Evolutionary conservation across 92 coral and sea anemone species (phyloP).

Genomic region (Scolanthus callimorphus): DNA sequence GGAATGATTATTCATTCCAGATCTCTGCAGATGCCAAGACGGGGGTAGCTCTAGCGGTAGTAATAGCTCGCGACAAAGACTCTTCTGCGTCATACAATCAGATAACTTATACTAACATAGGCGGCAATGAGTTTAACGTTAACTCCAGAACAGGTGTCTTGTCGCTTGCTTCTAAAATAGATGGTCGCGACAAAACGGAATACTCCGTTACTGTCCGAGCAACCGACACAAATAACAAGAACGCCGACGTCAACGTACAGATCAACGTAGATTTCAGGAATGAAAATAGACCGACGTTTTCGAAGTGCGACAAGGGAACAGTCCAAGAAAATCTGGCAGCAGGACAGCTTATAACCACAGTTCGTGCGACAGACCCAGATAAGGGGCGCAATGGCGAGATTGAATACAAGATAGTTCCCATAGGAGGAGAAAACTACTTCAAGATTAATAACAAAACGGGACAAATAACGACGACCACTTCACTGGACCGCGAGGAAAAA

Average conservation of each 20-base stretch:
- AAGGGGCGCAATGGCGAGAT: constrained; percentile 78
- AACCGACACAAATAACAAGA: constrained; percentile 21
- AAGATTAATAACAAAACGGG: constrained; percentile 81
- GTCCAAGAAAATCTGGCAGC: constrained; percentile 67
- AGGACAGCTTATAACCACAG: constrained; percentile 47
- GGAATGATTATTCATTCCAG: constrained; percentile 67
- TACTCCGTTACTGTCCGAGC: constrained; percentile 62
- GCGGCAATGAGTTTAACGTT: constrained; percentile 23
- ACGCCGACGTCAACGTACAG: constrained; percentile 50
- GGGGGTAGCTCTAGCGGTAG: constrained; percentile 62
- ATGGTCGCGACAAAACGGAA: constrained; percentile 35
- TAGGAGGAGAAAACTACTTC: constrained; percentile 59
- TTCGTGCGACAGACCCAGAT: constrained; percentile 69
- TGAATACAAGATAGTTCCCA: constrained; percentile 55
- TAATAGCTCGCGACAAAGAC: constrained; percentile 81
- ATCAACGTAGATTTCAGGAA: constrained; percentile 79
- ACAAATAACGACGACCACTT: constrained; percentile 52
- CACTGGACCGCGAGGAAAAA: constrained; percentile 68
- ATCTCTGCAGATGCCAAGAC: constrained; percentile 73
- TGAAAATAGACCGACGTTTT: constrained; percentile 71
- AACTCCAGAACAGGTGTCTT: constrained; percentile 56
- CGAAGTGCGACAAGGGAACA: constrained; percentile 33
- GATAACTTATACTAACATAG: constrained; percentile 9
- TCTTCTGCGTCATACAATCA: constrained; percentile 46
- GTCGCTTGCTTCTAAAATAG: constrained; percentile 16